These are phyloP conservation scores for Athrips mouffetella DNA, from an alignment of 2,888 invertebrate genomes.

Conservation along the genomic window DNA sequence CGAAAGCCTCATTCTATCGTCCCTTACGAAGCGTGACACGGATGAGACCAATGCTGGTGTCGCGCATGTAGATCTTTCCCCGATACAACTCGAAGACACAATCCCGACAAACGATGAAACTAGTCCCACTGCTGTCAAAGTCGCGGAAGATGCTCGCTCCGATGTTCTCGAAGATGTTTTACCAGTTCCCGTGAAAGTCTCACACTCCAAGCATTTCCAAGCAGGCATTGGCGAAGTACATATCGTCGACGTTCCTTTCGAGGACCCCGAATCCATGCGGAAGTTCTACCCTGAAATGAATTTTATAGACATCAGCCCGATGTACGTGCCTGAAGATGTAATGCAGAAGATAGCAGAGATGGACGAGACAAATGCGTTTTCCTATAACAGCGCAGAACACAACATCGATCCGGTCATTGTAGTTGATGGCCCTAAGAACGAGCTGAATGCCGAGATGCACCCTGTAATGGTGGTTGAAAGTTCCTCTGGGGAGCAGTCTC, in stretches of 20 bases:
- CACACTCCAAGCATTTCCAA: too few relatives aligned
- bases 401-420: slow-evolving; percentile 6
- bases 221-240: too few relatives aligned
- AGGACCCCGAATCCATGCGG: background rate
- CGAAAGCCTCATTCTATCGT: background rate
- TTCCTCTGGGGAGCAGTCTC: background rate
- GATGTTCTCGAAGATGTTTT: background rate
- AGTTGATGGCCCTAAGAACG: background rate
- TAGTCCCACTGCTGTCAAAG: background rate
- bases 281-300: background rate
- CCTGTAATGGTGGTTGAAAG: slow-evolving; percentile 9
- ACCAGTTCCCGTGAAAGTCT: too few relatives aligned
- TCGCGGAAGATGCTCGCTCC: background rate
- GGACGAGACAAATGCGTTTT: background rate
- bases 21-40: too few relatives aligned
- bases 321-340: slow-evolving; percentile 28
- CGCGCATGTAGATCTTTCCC: slow-evolving; percentile 19
- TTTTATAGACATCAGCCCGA: slow-evolving; percentile 24
- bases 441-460: background rate
- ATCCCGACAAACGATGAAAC: background rate
- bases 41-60: too few relatives aligned
- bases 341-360: slow-evolving; percentile 19
- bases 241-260: background rate
- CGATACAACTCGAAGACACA: slow-evolving; percentile 4
- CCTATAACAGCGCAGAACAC: slow-evolving; percentile 6